A percentile compares a stretch with the other conserved stretches of the same genome.
Conservation (phyloP, 2,113 vertebrate species). For the Prochilodus magdalenae region DNA sequence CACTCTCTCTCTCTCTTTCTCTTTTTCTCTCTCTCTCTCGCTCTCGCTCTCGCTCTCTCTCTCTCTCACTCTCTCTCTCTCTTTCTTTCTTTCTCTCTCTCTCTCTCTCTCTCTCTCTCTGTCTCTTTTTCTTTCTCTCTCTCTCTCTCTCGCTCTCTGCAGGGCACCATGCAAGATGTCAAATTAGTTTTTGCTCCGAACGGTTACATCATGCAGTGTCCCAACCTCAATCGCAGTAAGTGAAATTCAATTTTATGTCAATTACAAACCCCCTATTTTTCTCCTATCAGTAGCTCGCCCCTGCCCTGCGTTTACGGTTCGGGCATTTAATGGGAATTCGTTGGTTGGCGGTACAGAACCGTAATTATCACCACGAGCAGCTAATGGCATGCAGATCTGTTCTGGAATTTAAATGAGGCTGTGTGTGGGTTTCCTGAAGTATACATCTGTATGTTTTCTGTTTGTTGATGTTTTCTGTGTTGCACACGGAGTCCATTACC, state of each 20-base stretch:
- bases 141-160: constrained; percentile 45
- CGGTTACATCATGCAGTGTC: constrained; percentile 92
- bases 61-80: too few species aligned
- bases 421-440: neutral
- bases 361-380: neutral
- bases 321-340: neutral
- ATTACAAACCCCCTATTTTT: neutral
- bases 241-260: constrained; percentile 59
- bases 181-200: constrained; percentile 92
- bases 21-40: too few species aligned
- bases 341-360: neutral
- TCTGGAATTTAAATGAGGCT: constrained; percentile 4
- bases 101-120: neutral
- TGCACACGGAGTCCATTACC: neutral
- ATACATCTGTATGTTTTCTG: neutral
- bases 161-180: constrained; percentile 95
- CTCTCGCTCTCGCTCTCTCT: too few species aligned
- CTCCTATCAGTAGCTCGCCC: neutral
- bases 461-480: neutral
- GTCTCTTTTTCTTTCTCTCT: constrained; percentile 8
- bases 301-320: neutral
- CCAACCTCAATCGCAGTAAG: constrained; percentile 98
- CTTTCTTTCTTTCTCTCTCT: too few species aligned
- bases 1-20: too few species aligned
- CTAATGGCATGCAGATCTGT: neutral